Evolutionary conservation across 2,797 vertebrate species (phyloP).

Genomic region (Alauda arvensis): DNA sequence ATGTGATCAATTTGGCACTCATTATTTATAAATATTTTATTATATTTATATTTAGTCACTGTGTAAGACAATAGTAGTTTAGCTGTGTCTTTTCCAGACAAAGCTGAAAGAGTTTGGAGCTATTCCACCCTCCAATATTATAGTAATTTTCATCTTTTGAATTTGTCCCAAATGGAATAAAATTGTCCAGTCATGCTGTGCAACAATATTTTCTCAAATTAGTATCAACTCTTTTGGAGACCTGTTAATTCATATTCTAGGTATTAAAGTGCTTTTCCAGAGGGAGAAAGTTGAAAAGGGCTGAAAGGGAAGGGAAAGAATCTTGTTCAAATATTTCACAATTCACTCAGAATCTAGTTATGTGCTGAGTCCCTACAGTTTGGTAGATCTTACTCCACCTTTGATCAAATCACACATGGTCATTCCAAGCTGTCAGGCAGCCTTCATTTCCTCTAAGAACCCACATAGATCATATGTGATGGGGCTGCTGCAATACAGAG

Average conservation of each 20-base stretch:
- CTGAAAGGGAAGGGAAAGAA: conserved; percentile 14
- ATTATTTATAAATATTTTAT: conserved; percentile 38
- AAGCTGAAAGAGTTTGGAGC: conserved; percentile 35
- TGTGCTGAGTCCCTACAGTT: neutral
- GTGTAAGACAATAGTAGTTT: neutral
- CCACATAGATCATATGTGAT: neutral
- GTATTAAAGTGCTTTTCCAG: conserved; percentile 27
- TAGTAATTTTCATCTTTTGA: conserved; percentile 19
- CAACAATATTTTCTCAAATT: conserved; percentile 39
- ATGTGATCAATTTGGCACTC: neutral
- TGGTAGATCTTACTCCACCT: neutral
- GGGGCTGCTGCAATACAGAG: neutral
- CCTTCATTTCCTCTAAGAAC: conserved; percentile 8
- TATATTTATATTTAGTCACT: conserved; percentile 19
- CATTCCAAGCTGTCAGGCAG: neutral
- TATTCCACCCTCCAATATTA: conserved; percentile 32
- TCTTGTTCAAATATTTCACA: conserved; percentile 30
- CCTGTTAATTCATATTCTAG: conserved; percentile 18
- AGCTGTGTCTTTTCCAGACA: neutral
- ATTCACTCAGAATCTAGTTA: neutral
- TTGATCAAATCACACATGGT: neutral
- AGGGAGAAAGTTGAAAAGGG: conserved; percentile 10
- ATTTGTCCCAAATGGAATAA: conserved; percentile 13
- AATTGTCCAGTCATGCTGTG: conserved; percentile 9
- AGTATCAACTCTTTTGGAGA: neutral